These are phyloP conservation scores for Conistra vaccinii DNA, from an alignment of 2,888 invertebrate genomes.

Conservation along the genomic window DNA sequence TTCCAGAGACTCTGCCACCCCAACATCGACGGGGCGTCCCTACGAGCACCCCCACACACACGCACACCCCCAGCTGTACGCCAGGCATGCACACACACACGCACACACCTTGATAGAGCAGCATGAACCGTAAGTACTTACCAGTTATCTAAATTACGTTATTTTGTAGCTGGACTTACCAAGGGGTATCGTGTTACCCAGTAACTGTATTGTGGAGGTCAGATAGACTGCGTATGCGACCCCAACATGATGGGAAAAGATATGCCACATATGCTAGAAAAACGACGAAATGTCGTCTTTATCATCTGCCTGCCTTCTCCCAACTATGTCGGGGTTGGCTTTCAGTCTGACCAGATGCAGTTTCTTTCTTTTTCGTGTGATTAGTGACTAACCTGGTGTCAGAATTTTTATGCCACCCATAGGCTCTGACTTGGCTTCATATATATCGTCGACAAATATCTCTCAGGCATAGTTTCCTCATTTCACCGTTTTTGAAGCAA, in stretches of 20 bases:
- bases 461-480: too few relatives aligned
- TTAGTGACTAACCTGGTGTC: too few relatives aligned
- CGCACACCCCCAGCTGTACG: constrained; percentile 61
- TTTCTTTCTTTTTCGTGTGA: too few relatives aligned
- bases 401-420: too few relatives aligned
- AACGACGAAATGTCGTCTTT: background rate
- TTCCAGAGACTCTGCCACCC: constrained; percentile 63
- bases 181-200: background rate
- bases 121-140: constrained; percentile 72
- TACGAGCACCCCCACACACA: constrained; percentile 67
- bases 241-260: background rate
- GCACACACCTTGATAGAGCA: constrained; percentile 66
- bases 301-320: too few relatives aligned
- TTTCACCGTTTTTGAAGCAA: too few relatives aligned
- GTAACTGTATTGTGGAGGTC: background rate
- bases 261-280: too few relatives aligned
- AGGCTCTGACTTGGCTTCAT: too few relatives aligned
- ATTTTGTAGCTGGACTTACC: background rate
- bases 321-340: background rate
- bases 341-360: background rate
- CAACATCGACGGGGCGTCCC: constrained; percentile 58
- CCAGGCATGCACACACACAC: constrained; percentile 63
- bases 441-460: too few relatives aligned
- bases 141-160: too few relatives aligned
- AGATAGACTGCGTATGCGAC: background rate